Conservation (phyloP, 2,113 vertebrate species). For the Onychostruthus taczanowskii region DNA sequence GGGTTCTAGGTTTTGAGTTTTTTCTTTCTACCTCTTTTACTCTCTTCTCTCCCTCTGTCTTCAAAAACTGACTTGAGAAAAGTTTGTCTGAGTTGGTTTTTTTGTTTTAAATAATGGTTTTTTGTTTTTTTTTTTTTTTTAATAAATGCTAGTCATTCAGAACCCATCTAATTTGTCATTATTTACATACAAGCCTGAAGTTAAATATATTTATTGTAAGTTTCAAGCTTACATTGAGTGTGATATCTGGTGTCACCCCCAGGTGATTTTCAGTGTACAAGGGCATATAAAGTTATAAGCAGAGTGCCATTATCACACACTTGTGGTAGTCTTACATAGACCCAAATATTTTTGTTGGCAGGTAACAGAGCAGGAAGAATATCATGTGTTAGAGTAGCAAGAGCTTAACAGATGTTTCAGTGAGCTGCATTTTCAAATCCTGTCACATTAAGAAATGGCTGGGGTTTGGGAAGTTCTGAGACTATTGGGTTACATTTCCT, state of each 20-base stretch:
- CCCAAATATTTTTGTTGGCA: conserved; percentile 82
- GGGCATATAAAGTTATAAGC: conserved; percentile 45
- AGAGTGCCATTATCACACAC: conserved; percentile 58
- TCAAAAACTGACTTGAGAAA: neutral
- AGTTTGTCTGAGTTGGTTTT: neutral
- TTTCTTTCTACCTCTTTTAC: neutral
- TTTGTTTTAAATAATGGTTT: too few relatives aligned
- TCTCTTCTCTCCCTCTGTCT: neutral
- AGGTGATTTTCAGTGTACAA: neutral
- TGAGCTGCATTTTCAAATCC: conserved; percentile 77
- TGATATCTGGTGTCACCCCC: neutral
- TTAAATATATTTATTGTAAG: neutral
- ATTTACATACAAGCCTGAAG: neutral
- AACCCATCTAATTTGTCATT: neutral
- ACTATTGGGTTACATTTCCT: conserved; percentile 80
- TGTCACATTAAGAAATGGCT: conserved; percentile 71
- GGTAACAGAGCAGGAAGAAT: conserved; percentile 63
- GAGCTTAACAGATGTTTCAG: conserved; percentile 83
- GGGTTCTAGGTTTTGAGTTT: neutral
- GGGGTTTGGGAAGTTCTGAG: conserved; percentile 70
- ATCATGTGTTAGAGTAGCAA: conserved; percentile 71
- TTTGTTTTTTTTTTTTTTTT: too few relatives aligned
- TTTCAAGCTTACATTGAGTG: neutral
- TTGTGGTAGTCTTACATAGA: conserved; percentile 66
- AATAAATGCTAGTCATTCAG: neutral